Percentiles rank a stretch among this genome's conserved stretches.
These are phyloP conservation scores for Sycobia sp. DNA, from an alignment of 1,140 invertebrate species.

Conservation along the genomic window DNA sequence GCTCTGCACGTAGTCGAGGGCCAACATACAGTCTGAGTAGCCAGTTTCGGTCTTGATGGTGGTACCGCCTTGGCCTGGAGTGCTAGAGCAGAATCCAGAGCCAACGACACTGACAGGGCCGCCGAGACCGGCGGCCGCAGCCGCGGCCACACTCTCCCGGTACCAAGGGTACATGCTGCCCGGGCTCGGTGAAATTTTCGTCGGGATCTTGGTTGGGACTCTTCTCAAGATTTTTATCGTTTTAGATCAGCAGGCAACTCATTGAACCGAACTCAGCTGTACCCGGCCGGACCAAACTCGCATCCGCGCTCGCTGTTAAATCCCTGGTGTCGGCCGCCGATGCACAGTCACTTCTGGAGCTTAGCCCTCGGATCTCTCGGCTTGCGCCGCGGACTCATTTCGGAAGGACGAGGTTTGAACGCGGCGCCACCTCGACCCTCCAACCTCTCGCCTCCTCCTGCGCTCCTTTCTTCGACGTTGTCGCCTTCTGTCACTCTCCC, in stretches of 20 bases:
- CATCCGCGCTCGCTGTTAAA: neutral
- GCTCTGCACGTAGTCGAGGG: constrained; percentile 72
- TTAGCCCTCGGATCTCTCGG: no score
- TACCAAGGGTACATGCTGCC: constrained; percentile 74
- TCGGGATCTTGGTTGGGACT: constrained; percentile 27
- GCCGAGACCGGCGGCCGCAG: constrained; percentile 61
- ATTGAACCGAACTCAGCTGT: neutral
- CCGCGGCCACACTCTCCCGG: constrained; percentile 69
- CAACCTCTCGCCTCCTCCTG: no score
- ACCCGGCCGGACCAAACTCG: neutral
- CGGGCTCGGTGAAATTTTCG: constrained; percentile 46
- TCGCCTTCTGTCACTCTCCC: no score
- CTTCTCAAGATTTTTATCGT: no score
- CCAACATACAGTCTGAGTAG: constrained; percentile 75
- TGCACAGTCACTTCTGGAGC: no score
- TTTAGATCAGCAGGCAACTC: no score
- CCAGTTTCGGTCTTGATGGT: constrained; percentile 74
- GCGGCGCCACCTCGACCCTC: no score
- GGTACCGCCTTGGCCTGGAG: constrained; percentile 56
- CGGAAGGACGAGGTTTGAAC: neutral
- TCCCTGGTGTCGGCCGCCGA: neutral
- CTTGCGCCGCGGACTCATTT: no score
- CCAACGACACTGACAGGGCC: constrained; percentile 60
- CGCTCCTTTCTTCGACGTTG: no score
- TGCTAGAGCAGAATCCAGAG: constrained; percentile 58